A percentile compares a stretch with the other conserved stretches of the same genome.
Conservation (phyloP, 2,888 invertebrate genomes). For the Netelia inedita region DNA sequence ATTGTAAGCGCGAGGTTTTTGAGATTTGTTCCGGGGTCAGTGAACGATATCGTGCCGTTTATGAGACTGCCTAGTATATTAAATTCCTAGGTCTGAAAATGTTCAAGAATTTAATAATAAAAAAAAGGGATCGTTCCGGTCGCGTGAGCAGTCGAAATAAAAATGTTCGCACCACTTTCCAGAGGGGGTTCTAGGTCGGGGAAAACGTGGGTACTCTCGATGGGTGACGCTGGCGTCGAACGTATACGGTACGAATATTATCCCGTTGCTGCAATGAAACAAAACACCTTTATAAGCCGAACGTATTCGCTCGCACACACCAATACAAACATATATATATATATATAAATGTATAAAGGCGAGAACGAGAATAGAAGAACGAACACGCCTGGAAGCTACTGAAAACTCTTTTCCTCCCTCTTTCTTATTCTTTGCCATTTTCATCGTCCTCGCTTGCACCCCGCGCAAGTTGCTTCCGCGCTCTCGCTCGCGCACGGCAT, state of each 20-base stretch:
- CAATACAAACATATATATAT: too few species aligned
- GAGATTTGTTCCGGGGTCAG: too few species aligned
- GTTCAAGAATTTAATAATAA: too few species aligned
- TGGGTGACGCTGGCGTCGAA: constrained; percentile 22
- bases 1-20: too few species aligned
- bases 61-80: too few species aligned
- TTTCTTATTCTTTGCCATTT: constrained; percentile 36
- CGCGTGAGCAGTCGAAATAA: constrained; percentile 2
- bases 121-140: neutral
- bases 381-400: constrained; percentile 45
- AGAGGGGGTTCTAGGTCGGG: neutral
- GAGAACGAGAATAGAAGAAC: constrained; percentile 28
- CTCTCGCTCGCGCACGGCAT: constrained; percentile 3
- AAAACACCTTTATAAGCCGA: constrained; percentile 41
- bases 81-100: too few species aligned
- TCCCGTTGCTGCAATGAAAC: constrained; percentile 16
- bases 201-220: neutral
- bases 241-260: constrained; percentile 10
- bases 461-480: constrained; percentile 26
- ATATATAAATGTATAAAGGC: neutral
- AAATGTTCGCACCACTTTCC: neutral
- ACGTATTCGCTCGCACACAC: neutral
- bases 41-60: too few species aligned
- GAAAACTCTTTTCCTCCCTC: constrained; percentile 38
- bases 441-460: constrained; percentile 10